phyloP scores from a whole-genome alignment of 2,797 vertebrate genomes.

The Mycteria americana region DNA sequence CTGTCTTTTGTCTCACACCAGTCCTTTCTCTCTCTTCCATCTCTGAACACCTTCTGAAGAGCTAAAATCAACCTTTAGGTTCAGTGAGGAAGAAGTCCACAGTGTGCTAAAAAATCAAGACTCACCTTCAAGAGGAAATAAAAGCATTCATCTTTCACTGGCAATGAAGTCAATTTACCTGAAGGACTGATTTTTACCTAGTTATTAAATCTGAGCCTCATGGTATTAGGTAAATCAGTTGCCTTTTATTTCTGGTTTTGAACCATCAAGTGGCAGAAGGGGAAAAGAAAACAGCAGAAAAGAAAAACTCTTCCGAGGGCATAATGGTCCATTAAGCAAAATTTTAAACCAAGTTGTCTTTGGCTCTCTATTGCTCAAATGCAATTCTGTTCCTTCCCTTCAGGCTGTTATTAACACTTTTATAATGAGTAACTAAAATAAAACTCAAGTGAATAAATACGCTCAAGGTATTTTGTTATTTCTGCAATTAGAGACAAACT shows the following conservation, averaged over 20 bases:
- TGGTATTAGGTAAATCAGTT: background rate
- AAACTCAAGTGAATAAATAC: constrained; percentile 19
- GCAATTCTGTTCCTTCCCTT: background rate
- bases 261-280: background rate
- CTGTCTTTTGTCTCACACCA: background rate
- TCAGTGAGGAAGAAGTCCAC: background rate
- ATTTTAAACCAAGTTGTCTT: background rate
- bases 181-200: background rate
- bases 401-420: constrained; percentile 35
- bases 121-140: background rate
- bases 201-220: background rate
- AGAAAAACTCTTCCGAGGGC: background rate
- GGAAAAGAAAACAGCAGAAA: background rate
- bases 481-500: constrained; percentile 38
- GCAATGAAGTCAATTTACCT: background rate
- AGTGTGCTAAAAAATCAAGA: background rate
- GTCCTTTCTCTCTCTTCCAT: background rate
- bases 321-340: background rate
- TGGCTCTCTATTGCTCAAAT: background rate
- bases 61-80: background rate
- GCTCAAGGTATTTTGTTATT: constrained; percentile 15
- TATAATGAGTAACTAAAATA: constrained; percentile 45
- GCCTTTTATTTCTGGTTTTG: background rate
- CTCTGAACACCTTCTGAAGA: background rate
- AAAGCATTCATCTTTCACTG: background rate